Base-by-base conservation (phyloP, 2,888 invertebrate species). In the Alsophila aescularia region DNA sequence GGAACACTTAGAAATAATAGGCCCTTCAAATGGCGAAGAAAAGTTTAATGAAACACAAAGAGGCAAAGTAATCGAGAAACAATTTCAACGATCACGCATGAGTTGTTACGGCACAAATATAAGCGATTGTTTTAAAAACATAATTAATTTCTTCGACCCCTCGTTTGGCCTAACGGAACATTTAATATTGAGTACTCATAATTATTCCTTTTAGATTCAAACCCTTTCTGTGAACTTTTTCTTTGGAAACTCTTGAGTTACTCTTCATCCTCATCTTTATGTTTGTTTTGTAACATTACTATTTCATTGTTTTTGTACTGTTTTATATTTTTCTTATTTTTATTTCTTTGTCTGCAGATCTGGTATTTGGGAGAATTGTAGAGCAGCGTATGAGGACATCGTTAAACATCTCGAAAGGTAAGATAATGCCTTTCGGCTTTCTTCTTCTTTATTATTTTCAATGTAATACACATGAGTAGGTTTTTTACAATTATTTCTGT, bases 371-470 rank as follows among this genome's bases (percentile, higher is more conserved):
- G 97, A 98, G 93, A 97, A 97, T 92, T 97, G 97, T 93, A 94
- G 97, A 90, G 97, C 97, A 67, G 97, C 97, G 73, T 98, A 98
- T 90, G 98, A 97, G 92, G 97, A 98, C 92, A 97, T 98, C 89
- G 97, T 97, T 73, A 98, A 97, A 93, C 97, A 97, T 88, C 94
- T 98, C 84, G 97, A 97, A 94, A 96, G 98, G 96, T 97, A 95
- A 93, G 95, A 87, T 47, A 24, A 27, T 13, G 44, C 54, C 54
- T 34, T 6, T 58, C 54, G 52, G 55, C 36, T 49, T 45, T 43
- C 51, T 13, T 6, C 21, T 41, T 44, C 36, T 43, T 50, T 47
- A 36, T 47, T 59, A 49, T 47, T 47, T 54, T 16, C 45, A 16
- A 24, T 40, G 27, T 5, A 14, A n/a, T n/a, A n/a, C 7, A 27